A percentile compares a stretch with the other conserved stretches of the same genome.
phyloP scores from a whole-genome alignment of 2,113 vertebrate genomes.

The Apodemus sylvaticus region DNA sequence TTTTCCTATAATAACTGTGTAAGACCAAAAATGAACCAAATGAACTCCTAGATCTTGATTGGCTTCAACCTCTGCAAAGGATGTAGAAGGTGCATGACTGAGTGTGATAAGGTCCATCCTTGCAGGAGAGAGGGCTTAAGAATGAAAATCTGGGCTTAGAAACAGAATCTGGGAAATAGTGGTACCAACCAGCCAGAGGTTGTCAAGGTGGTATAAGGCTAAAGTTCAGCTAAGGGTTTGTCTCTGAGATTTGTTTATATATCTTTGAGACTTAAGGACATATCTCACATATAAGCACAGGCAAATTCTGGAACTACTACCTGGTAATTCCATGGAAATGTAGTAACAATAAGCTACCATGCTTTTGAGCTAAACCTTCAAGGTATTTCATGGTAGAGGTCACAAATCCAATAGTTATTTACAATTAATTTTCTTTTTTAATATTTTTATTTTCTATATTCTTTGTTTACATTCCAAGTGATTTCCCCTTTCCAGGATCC shows the following conservation, averaged over 20 bases:
- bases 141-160: background rate
- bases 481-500: no score
- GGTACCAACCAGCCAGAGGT: background rate
- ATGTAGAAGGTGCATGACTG: background rate
- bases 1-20: background rate
- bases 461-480: no score
- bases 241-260: background rate
- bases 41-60: background rate
- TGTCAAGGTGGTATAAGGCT: background rate
- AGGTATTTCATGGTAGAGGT: background rate
- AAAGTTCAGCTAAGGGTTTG: slow-evolving; percentile 10
- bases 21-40: background rate
- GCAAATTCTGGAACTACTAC: background rate
- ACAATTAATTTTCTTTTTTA: background rate
- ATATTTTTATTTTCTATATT: no score
- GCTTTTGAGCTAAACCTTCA: background rate
- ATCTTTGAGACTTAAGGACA: background rate
- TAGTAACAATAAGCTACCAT: background rate
- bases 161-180: background rate
- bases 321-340: background rate
- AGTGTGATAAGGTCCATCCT: background rate
- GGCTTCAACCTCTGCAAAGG: background rate
- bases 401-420: background rate
- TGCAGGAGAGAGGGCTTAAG: background rate
- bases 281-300: background rate